Percentiles rank a stretch among this genome's conserved stretches.
Conservation (phyloP, 2,888 invertebrate genomes). For the Papilio elwesi region DNA sequence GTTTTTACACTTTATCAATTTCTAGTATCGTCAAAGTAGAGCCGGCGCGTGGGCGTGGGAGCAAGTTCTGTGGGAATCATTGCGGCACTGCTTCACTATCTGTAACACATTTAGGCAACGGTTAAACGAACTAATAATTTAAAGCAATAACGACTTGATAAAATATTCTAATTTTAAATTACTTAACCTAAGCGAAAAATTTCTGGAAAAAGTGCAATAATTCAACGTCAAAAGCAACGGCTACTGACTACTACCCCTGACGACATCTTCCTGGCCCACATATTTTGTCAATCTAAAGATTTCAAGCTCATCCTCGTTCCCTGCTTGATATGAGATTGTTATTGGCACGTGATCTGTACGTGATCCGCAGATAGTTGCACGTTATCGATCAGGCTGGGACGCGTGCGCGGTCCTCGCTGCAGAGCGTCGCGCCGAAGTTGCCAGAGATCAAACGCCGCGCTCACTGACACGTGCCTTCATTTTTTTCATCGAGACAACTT, state of each 20-base stretch:
- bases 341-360: slow-evolving; percentile 37
- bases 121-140: neutral
- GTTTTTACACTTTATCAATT: slow-evolving; percentile 29
- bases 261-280: neutral
- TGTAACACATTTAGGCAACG: slow-evolving; percentile 17
- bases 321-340: neutral
- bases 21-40: slow-evolving; percentile 18
- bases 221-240: neutral
- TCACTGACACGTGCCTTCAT: slow-evolving; percentile 61
- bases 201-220: too few species aligned
- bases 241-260: too few species aligned
- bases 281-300: neutral
- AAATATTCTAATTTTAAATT: too few species aligned
- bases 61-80: slow-evolving; percentile 37
- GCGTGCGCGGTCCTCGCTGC: slow-evolving; percentile 47
- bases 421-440: slow-evolving; percentile 43
- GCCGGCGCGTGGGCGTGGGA: slow-evolving; percentile 47
- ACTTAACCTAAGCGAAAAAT: too few species aligned
- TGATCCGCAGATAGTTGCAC: slow-evolving; percentile 47
- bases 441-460: slow-evolving; percentile 65
- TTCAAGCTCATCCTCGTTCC: neutral
- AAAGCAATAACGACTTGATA: too few species aligned
- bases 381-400: slow-evolving; percentile 45
- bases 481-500: slow-evolving; percentile 45
- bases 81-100: slow-evolving; percentile 27